These are phyloP conservation scores for Danaus plexippus DNA, from an alignment of 1,140 invertebrate genomes.

Conservation along the genomic window DNA sequence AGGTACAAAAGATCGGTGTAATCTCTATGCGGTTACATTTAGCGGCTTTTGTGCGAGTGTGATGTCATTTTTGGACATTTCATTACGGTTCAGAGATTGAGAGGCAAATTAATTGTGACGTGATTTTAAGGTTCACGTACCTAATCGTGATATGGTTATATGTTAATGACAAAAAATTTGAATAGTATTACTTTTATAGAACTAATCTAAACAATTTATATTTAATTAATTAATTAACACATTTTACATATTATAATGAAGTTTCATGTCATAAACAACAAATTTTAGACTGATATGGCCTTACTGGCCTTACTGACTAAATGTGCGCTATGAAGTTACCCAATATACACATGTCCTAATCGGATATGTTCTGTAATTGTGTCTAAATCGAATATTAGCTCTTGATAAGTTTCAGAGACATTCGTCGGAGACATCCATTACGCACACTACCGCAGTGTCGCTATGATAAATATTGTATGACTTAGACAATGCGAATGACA, in stretches of 20 bases:
- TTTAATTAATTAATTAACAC: too few species aligned
- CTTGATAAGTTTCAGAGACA: constrained; percentile 35
- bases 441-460: constrained; percentile 30
- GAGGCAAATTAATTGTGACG: constrained; percentile 13
- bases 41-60: constrained; percentile 28
- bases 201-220: too few species aligned
- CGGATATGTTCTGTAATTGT: constrained; percentile 45
- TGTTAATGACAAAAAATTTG: too few species aligned
- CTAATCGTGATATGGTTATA: neutral
- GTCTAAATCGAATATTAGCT: constrained; percentile 58
- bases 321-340: too few species aligned
- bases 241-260: too few species aligned
- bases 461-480: constrained; percentile 31
- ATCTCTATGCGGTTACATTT: constrained; percentile 43
- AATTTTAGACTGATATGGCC: too few species aligned
- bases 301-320: too few species aligned
- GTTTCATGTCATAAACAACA: too few species aligned
- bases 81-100: constrained; percentile 4
- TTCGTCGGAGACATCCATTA: constrained; percentile 58
- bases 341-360: constrained; percentile 23
- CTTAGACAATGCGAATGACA: constrained; percentile 23
- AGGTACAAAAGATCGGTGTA: constrained; percentile 53
- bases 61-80: constrained; percentile 27
- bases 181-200: too few species aligned
- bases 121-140: constrained; percentile 5